A percentile compares a stretch with the other conserved stretches of the same genome.
Evolutionary conservation across 2,797 vertebrate genomes (phyloP).

Genomic region (Trachops cirrhosus): DNA sequence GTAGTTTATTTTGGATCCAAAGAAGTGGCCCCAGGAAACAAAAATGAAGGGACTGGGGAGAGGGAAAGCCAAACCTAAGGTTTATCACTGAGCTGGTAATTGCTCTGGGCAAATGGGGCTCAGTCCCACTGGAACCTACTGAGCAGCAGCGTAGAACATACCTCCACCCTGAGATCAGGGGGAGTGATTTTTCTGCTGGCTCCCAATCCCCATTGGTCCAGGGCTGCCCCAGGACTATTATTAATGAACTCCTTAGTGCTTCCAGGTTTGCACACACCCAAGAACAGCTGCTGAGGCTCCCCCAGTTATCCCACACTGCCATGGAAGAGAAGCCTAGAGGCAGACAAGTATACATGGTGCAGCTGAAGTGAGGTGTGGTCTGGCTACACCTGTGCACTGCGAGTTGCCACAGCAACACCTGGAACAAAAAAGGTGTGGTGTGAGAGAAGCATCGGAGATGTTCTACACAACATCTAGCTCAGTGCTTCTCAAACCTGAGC

Average conservation of each 20-base stretch:
- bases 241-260: neutral
- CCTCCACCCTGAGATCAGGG: neutral
- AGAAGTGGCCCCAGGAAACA: neutral
- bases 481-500: neutral
- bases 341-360: neutral
- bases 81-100: neutral
- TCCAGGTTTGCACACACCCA: conserved; percentile 10
- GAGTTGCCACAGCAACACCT: conserved; percentile 25
- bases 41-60: neutral
- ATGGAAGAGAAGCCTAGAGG: neutral
- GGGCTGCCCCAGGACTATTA: neutral
- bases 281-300: neutral
- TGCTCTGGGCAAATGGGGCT: neutral
- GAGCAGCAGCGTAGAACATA: neutral
- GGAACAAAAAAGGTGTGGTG: conserved; percentile 1
- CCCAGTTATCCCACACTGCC: neutral
- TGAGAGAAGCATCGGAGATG: neutral
- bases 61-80: neutral
- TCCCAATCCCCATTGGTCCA: neutral
- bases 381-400: neutral
- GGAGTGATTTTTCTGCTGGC: neutral
- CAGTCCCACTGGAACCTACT: neutral
- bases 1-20: neutral
- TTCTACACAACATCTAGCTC: neutral
- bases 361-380: neutral